Evolutionary conservation across 2,888 invertebrate species (phyloP), one percentile per base, ranked within the genome.

Genomic region (Agrotis ipsilon): DNA sequence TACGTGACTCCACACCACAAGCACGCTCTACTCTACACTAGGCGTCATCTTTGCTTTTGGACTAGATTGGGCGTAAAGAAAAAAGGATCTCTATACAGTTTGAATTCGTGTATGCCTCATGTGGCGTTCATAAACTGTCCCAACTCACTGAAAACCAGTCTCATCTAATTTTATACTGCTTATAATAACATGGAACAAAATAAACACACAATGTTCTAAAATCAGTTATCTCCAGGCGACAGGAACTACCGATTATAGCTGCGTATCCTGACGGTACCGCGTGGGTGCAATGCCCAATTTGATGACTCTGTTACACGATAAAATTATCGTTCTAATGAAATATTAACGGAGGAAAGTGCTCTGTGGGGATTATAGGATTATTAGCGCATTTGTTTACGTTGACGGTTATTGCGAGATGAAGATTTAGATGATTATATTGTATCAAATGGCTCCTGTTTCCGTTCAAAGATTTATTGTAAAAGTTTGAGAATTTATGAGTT

Each of bases 271-370:
- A 75, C 7, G 16, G 11, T 51, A 27, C 46, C 11, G 79, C 57
- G 79, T 78, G 79, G 78, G 79, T 70, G 78, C 64, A 49, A 7
- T 79, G 66, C 70, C 75, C 67, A 79, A 78, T 75, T 79, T 79
- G 60, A 75, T 61, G 80, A 61, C 27, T 67, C 51, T 64, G 74
- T 61, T 73, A 39, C 27, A 54, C 57, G 67, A 79, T 67, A 70
- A 67, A 64, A 79, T 79, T 48, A 78, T 61, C 63, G 45, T 66
- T 52, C 16, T 67, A 79, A 57, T 69, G 55, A 69, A 66, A 78
- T 65, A 65, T 74, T 73, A 24, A 63, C 46, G 5, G 32, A 27
- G 24, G 74, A 68, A 69, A 66, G 63, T 69, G 60, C 21, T 55
- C n/a, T 57, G 54, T 62, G 51, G 39, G 59, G 49, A 55, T 55